A percentile compares a stretch with the other conserved stretches of the same genome.
phyloP scores from a whole-genome alignment of 2,888 invertebrate species.

The Hypercompe scribonia region DNA sequence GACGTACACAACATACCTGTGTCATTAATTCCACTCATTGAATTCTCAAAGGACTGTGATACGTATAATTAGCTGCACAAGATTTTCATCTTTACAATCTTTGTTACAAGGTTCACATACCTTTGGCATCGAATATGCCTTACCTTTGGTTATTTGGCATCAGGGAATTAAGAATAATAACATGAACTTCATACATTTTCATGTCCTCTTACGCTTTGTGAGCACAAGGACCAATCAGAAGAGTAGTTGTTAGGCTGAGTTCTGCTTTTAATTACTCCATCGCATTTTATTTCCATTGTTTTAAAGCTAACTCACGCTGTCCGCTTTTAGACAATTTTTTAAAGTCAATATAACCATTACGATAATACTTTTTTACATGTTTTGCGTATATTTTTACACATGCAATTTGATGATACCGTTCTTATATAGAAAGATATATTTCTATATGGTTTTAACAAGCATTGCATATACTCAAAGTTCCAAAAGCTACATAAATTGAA shows the following conservation, averaged over 20 bases:
- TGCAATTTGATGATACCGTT: no score
- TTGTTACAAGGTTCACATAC: neutral
- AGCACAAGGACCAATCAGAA: constrained; percentile 3
- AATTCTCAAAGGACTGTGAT: constrained; percentile 39
- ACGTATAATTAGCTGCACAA: constrained; percentile 15
- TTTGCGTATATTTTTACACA: no score
- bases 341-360: neutral
- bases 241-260: neutral
- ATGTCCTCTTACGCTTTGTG: constrained; percentile 18
- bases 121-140: neutral
- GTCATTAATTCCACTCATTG: constrained; percentile 51
- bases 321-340: no score
- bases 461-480: neutral
- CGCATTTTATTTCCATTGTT: neutral
- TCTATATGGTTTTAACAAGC: neutral
- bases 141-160: constrained; percentile 16
- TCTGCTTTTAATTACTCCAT: neutral
- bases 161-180: constrained; percentile 29
- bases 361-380: no score
- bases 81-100: neutral
- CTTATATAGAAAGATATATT: neutral
- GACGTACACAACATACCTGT: constrained; percentile 32
- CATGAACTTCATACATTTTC: constrained; percentile 17
- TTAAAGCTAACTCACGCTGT: no score
- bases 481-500: neutral